Percentiles rank a stretch among this genome's conserved stretches.
These are phyloP conservation scores for Idris sp. DNA, from an alignment of 1,140 invertebrate species.

Conservation along the genomic window DNA sequence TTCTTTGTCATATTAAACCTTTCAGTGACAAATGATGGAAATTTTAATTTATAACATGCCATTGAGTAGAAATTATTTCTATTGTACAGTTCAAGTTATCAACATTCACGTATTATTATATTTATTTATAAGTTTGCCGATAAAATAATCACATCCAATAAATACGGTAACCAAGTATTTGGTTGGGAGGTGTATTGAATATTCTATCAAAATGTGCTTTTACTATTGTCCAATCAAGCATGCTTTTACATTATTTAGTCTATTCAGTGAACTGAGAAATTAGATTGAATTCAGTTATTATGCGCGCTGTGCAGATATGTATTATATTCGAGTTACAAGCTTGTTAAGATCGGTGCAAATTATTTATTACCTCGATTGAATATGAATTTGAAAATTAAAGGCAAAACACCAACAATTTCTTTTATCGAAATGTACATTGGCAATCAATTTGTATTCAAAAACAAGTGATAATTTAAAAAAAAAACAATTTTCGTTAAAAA, in stretches of 20 bases:
- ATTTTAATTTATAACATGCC: slow-evolving; percentile 6
- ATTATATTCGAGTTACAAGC: slow-evolving; percentile 53
- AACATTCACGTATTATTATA: slow-evolving; percentile 21
- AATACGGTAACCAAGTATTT: slow-evolving; percentile 33
- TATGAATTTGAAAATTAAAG: slow-evolving; percentile 33
- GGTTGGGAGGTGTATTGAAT: slow-evolving; percentile 37
- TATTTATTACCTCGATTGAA: slow-evolving; percentile 42
- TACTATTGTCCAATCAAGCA: slow-evolving; percentile 58
- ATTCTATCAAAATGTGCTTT: slow-evolving; percentile 46
- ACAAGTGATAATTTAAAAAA: no score
- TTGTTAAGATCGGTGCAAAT: slow-evolving; percentile 46
- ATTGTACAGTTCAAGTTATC: slow-evolving; percentile 14
- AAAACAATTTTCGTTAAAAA: no score
- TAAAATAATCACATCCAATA: slow-evolving; percentile 45
- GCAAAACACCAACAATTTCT: slow-evolving; percentile 5
- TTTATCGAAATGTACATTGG: neutral
- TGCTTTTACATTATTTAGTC: slow-evolving; percentile 60
- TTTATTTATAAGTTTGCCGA: slow-evolving; percentile 29
- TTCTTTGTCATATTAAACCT: no score
- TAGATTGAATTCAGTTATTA: slow-evolving; percentile 59
- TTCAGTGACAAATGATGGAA: no score
- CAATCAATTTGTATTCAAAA: neutral
- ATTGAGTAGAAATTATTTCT: neutral
- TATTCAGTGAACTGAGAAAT: slow-evolving; percentile 60
- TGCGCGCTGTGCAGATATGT: slow-evolving; percentile 33